Evolutionary conservation across 2,797 vertebrate species (phyloP), one percentile per base, ranked within the genome.

Genomic region (Trachurus trachurus): DNA sequence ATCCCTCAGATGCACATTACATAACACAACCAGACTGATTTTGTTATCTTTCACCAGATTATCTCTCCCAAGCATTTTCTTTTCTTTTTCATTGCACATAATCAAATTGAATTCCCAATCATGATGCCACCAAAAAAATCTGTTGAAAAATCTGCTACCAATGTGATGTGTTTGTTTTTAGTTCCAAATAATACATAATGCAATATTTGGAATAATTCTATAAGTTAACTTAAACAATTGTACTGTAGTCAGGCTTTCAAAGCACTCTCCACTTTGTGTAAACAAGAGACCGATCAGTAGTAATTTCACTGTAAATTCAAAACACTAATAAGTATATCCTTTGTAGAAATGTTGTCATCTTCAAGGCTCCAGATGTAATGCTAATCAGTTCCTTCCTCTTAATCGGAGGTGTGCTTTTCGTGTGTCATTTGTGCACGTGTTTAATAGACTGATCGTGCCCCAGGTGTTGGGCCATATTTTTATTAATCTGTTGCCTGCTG

Each of bases 401-500:
- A 57, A 76, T 59, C n/a, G 63, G 15, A 63, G 11, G 37, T 62
- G 26, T 58, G 26, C 40, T 58, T 66, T 75, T 13, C 0, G 26
- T 47, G 60, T 81, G 59, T 63, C 56, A 58, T 81, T 39, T 74
- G 52, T 75, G 50, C 45, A 68, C 58, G 52, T 86, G 66, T 73
- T 69, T 65, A 74, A 72, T 66, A 40, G 56, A 57, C 68, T 74
- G 52, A 65, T 59, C 70, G 45, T 81, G 78, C 47, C 73, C 71
- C 83, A 83, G 81, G 76, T 90, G 88, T 75, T 59, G 37, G 53
- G 66, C 69, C 80, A 85, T 86, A 86, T 86, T 87, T 86, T 70
- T 80, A 81, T 83, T 87, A 86, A 91, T 89, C 54, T 84, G 69
- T 83, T 74, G 57, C 78, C 86, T 86, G 66, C 81, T 91, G 84